Conservation (phyloP, 2,797 vertebrate species). For the Karalla daura region DNA sequence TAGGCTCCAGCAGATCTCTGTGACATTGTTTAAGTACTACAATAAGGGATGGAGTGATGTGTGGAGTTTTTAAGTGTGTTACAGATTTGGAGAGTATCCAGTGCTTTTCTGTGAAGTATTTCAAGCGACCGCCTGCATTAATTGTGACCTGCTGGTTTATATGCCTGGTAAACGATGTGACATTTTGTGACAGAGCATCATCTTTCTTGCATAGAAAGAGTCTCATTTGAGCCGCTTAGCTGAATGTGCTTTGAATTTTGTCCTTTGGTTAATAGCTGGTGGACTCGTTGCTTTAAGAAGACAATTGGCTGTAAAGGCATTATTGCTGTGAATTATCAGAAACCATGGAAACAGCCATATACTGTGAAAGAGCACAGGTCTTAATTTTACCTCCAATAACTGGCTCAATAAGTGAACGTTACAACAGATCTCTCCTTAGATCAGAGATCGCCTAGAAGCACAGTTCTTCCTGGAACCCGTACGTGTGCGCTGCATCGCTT, state of each 20-base stretch:
- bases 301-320: conserved; percentile 49
- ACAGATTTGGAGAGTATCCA: background rate
- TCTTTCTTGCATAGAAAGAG: conserved; percentile 31
- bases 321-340: conserved; percentile 63
- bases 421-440: conserved; percentile 41
- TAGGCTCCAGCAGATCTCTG: too few relatives aligned
- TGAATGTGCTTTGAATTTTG: conserved; percentile 22
- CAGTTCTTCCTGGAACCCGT: conserved; percentile 7
- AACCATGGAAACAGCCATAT: conserved; percentile 72
- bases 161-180: conserved; percentile 30
- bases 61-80: too few relatives aligned
- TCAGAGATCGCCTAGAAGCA: conserved; percentile 20
- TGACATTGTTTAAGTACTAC: too few relatives aligned
- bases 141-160: conserved; percentile 29
- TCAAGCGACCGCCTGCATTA: background rate
- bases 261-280: conserved; percentile 33
- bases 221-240: conserved; percentile 8
- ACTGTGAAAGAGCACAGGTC: conserved; percentile 44
- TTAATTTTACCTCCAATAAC: conserved; percentile 53
- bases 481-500: background rate
- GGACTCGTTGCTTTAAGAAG: conserved; percentile 49
- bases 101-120: background rate
- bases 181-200: conserved; percentile 36
- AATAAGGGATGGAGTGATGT: too few relatives aligned
- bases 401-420: conserved; percentile 47